Conservation (phyloP, 64 coral and sea anemone genomes). For the Montipora foliosa region DNA sequence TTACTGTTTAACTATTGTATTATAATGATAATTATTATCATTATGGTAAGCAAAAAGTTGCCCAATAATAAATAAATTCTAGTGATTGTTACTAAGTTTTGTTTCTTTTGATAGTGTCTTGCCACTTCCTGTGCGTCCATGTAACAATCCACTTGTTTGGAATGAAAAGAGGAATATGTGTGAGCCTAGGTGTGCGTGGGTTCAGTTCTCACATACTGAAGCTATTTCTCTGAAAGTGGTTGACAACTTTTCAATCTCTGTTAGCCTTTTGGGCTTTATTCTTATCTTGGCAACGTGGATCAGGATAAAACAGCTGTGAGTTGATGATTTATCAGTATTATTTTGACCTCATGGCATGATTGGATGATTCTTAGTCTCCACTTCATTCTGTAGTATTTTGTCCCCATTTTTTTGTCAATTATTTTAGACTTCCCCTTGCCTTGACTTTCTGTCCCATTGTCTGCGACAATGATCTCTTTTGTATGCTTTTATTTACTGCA, state of each 20-base stretch:
- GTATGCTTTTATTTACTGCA: no score
- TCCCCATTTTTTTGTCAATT: no score
- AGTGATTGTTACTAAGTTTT: background rate
- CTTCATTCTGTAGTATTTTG: no score
- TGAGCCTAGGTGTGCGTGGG: conserved; percentile 54
- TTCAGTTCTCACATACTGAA: conserved; percentile 27
- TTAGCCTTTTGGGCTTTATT: conserved; percentile 72
- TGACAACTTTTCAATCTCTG: conserved; percentile 71
- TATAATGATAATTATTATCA: no score
- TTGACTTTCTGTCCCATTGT: no score
- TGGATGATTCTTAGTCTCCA: no score
- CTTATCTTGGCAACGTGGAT: conserved; percentile 81
- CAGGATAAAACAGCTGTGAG: conserved; percentile 80
- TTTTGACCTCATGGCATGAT: background rate
- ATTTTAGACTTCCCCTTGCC: no score
- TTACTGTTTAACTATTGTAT: no score
- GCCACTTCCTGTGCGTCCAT: background rate
- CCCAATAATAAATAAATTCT: no score
- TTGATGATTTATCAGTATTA: background rate
- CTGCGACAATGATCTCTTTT: no score
- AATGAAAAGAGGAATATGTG: conserved; percentile 12
- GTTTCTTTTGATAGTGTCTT: background rate
- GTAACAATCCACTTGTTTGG: conserved; percentile 43
- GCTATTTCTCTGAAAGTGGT: conserved; percentile 45
- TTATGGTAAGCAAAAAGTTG: no score